These are phyloP conservation scores for Hoplodrina ambigua DNA, from an alignment of 2,888 invertebrate species.

Conservation along the genomic window DNA sequence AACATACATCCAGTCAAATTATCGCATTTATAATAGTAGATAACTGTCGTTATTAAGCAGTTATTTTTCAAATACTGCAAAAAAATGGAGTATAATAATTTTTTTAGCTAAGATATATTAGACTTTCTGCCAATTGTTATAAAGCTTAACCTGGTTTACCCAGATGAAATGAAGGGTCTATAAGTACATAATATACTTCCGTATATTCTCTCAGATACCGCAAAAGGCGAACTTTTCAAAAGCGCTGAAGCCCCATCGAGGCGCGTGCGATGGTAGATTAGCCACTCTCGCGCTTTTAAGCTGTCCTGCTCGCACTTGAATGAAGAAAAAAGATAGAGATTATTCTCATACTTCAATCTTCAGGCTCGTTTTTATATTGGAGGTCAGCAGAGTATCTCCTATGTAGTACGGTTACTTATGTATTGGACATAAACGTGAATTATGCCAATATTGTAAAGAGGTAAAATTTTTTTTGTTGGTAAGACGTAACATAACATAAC, in stretches of 20 bases:
- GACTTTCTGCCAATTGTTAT: neutral
- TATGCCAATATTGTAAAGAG: neutral
- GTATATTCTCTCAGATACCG: constrained; percentile 22
- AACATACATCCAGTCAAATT: no score
- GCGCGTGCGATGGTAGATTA: constrained; percentile 63
- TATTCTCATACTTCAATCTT: constrained; percentile 10
- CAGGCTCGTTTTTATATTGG: neutral
- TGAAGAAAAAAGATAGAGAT: constrained; percentile 28
- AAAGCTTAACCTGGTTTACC: neutral
- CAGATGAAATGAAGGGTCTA: neutral
- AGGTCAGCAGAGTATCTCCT: neutral
- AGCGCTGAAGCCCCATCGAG: constrained; percentile 51
- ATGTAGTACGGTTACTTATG: neutral
- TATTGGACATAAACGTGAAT: neutral
- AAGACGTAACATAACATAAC: no score
- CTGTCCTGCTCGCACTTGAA: constrained; percentile 24
- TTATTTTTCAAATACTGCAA: no score
- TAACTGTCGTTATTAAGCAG: no score
- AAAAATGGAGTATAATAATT: no score
- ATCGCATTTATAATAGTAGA: no score
- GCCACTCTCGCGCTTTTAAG: constrained; percentile 61
- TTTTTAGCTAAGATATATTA: neutral
- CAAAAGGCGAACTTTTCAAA: constrained; percentile 47
- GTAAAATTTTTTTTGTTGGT: no score
- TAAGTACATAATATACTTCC: constrained; percentile 14